phyloP scores from a whole-genome alignment of 1,140 invertebrate species.

The Galleria mellonella region DNA sequence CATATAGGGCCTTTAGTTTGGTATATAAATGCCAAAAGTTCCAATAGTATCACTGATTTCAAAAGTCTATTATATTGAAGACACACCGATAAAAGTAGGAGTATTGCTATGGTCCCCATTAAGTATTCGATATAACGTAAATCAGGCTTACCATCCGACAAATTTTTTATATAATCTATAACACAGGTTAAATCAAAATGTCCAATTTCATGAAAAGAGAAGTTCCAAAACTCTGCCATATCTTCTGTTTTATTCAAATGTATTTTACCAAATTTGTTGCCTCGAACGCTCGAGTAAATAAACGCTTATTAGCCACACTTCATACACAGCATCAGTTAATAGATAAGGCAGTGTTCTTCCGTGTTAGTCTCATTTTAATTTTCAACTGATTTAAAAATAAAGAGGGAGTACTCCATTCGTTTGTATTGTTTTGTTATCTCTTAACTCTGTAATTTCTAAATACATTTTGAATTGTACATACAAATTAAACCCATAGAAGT shows the following conservation, averaged over 20 bases:
- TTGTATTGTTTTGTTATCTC: too few relatives aligned
- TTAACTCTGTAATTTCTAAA: too few relatives aligned
- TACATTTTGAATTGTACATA: too few relatives aligned
- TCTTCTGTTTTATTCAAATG: conserved; percentile 73
- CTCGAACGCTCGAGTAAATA: conserved; percentile 79
- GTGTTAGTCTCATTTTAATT: too few relatives aligned
- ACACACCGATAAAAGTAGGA: conserved; percentile 71
- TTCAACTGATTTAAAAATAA: too few relatives aligned
- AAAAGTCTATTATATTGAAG: conserved; percentile 78
- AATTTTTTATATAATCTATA: conserved; percentile 65
- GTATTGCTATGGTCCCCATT: conserved; percentile 79
- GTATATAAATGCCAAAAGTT: conserved; percentile 77
- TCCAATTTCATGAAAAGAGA: conserved; percentile 79
- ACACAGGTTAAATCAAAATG: conserved; percentile 67
- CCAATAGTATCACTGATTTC: conserved; percentile 74
- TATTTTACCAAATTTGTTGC: conserved; percentile 77
- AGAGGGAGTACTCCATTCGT: too few relatives aligned
- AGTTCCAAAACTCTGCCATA: conserved; percentile 72
- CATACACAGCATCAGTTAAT: conserved; percentile 77
- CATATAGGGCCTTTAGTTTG: conserved; percentile 72
- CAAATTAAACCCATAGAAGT: too few relatives aligned
- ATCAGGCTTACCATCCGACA: conserved; percentile 43
- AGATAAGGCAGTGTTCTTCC: too few relatives aligned
- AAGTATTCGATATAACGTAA: conserved; percentile 77
- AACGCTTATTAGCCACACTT: conserved; percentile 83